Evolutionary conservation across 2,888 invertebrate genomes (phyloP).

Genomic region (Yponomeuta evonymella): DNA sequence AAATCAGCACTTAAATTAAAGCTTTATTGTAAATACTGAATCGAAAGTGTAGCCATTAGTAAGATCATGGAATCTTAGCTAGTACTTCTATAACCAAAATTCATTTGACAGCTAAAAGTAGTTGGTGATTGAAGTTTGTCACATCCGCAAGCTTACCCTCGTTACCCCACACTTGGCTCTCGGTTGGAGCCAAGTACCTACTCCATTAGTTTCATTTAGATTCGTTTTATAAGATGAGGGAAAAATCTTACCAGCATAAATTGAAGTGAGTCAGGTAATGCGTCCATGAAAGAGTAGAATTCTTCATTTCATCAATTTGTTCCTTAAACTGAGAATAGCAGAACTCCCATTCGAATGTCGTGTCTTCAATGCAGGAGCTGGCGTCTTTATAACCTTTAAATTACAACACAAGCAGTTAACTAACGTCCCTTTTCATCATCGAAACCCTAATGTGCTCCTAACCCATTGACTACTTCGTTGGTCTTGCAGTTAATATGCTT

Average conservation of each 20-base stretch:
- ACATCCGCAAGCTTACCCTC: too few species aligned
- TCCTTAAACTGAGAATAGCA: slow-evolving; percentile 49
- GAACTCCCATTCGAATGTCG: slow-evolving; percentile 42
- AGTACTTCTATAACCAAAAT: too few species aligned
- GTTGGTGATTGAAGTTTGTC: too few species aligned
- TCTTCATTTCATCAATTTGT: slow-evolving; percentile 46
- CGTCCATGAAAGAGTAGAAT: slow-evolving; percentile 52
- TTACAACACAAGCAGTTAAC: too few species aligned
- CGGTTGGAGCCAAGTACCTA: too few species aligned
- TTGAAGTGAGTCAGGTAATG: slow-evolving; percentile 57
- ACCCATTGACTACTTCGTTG: too few species aligned
- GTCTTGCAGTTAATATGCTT: too few species aligned
- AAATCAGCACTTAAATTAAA: not conserved
- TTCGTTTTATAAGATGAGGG: not conserved
- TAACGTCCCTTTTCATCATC: not conserved
- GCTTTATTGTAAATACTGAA: not conserved
- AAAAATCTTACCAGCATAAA: slow-evolving; percentile 50
- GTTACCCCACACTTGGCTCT: too few species aligned
- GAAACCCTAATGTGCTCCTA: too few species aligned
- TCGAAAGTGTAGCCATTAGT: not conserved
- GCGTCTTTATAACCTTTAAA: slow-evolving; percentile 43
- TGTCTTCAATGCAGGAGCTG: slow-evolving; percentile 41
- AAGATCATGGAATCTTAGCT: too few species aligned
- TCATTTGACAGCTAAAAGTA: too few species aligned
- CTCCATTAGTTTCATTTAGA: too few species aligned